Conservation (phyloP, 2,113 vertebrate species). For the Psittacula cyanocephala region DNA sequence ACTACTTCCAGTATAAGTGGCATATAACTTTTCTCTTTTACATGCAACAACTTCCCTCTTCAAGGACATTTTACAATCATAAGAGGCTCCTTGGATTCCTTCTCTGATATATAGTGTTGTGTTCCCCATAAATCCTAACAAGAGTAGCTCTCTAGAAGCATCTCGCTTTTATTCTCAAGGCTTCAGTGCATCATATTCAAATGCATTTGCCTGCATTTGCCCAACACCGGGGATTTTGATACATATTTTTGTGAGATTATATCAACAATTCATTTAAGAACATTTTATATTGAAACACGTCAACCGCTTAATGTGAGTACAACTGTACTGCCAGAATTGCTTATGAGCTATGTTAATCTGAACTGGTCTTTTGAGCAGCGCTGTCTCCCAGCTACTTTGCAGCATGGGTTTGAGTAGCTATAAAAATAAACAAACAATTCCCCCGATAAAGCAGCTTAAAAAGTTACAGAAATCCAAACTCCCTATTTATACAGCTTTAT, state of each 20-base stretch:
- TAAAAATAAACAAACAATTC: not conserved
- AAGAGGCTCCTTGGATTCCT: not conserved
- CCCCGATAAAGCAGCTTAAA: not conserved
- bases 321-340: not conserved
- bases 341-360: not conserved
- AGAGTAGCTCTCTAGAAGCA: not conserved
- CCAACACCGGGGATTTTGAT: not conserved
- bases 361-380: not conserved
- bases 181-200: not conserved
- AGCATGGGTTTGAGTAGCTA: not conserved
- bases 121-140: not conserved
- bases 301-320: fast-evolving
- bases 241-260: not conserved
- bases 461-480: not conserved
- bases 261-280: not conserved
- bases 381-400: not conserved
- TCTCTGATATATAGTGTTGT: not conserved
- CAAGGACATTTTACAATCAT: not conserved
- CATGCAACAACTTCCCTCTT: not conserved
- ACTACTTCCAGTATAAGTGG: not conserved
- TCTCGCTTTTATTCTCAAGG: not conserved
- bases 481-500: not conserved
- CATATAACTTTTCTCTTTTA: not conserved
- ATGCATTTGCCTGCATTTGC: not conserved
- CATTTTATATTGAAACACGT: not conserved